Base-by-base conservation (phyloP, 2,113 vertebrate genomes). In the Phaethon lepturus region DNA sequence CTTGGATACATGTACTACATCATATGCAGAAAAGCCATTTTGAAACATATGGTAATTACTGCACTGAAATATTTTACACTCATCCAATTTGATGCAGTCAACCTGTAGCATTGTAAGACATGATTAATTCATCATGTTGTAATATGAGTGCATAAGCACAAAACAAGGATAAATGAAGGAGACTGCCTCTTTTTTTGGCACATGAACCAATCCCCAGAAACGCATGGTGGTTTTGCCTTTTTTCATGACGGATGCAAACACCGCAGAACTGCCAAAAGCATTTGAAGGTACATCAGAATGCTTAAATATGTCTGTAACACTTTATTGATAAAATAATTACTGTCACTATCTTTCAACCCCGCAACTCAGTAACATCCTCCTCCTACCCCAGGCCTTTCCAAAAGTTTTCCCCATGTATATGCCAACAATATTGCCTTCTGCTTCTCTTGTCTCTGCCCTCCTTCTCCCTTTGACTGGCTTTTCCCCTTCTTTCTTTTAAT, bases 151-250 rank as follows among this genome's bases (percentile, higher is more conserved):
- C 78, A 40, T 56, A 71, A 77, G 80, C 63, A 81, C 15, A 90
- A 64, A 94, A 69, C 62, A 91, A 94, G 79, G 75, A 68, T n/a
- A 86, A 93, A 66, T 49, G 73, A 95, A 93, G 95, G 77, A 78
- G 60, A 55, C n/a, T 11, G 24, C 8, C 49, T 75, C 10, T 13
- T 29, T 20, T 79, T 68, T 83, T 71, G 80, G 90, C 64, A 72
- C 7, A 0, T 33, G 23, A 47, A 52, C 40, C 26, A n/a, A 10
- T 9, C 53, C n/a, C 33, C 18, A 88, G 58, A 25, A 93, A 29
- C 0, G 2, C 29, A 2, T 10, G 29, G 20, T 50, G 17, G 22
- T 26, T 72, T 66, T 76, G 19, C 24, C 17, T 29, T n/a, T 58
- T 59, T 64, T 11, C 58, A n/a, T 6, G 10, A 35, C 3, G 45